phyloP scores from a whole-genome alignment of 2,888 invertebrate species.

The Ophion ventricosus region DNA sequence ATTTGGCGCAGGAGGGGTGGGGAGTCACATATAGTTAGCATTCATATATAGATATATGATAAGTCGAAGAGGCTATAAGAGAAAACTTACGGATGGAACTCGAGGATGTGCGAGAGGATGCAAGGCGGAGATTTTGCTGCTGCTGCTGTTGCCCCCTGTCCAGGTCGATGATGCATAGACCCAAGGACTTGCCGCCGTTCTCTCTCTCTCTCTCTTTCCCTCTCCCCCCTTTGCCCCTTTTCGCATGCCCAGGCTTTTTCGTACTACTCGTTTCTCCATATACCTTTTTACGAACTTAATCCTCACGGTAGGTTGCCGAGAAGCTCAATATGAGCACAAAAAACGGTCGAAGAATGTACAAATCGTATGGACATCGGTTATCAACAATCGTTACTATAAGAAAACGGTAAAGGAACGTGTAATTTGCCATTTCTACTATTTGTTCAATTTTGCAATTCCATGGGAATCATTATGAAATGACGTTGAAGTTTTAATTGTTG shows the following conservation, averaged over 20 bases:
- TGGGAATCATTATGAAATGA: too few species aligned
- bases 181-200: slow-evolving; percentile 62
- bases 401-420: background rate
- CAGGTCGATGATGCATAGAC: slow-evolving; percentile 79
- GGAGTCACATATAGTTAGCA: slow-evolving; percentile 11
- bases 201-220: background rate
- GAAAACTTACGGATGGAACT: slow-evolving; percentile 63
- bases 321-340: background rate
- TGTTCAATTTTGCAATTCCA: background rate
- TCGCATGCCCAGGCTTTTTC: slow-evolving; percentile 52
- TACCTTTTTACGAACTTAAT: slow-evolving; percentile 62
- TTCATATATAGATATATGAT: slow-evolving; percentile 65
- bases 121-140: slow-evolving; percentile 54
- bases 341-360: background rate
- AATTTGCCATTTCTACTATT: background rate
- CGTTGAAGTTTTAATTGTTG: too few species aligned
- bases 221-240: background rate
- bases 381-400: background rate
- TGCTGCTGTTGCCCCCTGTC: slow-evolving; percentile 72
- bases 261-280: slow-evolving; percentile 62
- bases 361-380: background rate
- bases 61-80: slow-evolving; percentile 51
- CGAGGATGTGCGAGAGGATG: slow-evolving; percentile 54
- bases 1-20: slow-evolving; percentile 51
- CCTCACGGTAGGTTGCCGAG: slow-evolving; percentile 41